A percentile compares a stretch with the other conserved stretches of the same genome.
These are phyloP conservation scores for Hydropsyche tenuis DNA, from an alignment of 1,140 invertebrate species.

Conservation along the genomic window DNA sequence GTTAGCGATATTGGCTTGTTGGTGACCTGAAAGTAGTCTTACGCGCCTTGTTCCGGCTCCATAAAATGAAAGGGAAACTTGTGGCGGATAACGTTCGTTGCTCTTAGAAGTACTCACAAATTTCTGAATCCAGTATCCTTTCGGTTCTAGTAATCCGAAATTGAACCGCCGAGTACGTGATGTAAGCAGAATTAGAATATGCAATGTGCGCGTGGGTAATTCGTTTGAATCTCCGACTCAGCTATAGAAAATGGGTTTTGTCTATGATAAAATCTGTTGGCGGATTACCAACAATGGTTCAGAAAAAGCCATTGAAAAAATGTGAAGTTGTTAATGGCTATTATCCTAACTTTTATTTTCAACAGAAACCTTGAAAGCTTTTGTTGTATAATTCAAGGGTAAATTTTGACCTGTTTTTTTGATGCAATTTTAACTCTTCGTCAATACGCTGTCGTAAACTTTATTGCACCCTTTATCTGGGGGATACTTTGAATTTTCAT, in stretches of 20 bases:
- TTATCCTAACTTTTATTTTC: conserved; percentile 18
- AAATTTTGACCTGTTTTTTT: not conserved
- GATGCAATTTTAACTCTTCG: not conserved
- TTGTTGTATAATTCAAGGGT: not conserved
- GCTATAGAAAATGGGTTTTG: too few relatives aligned
- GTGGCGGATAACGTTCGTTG: conserved; percentile 35
- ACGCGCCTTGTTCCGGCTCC: conserved; percentile 41
- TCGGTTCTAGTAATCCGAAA: too few relatives aligned
- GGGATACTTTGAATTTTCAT: conserved; percentile 3
- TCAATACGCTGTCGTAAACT: not conserved
- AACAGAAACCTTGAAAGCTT: conserved; percentile 6
- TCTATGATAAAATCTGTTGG: too few relatives aligned
- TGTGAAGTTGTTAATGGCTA: conserved; percentile 8
- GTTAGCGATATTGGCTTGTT: conserved; percentile 1
- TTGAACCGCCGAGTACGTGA: too few relatives aligned
- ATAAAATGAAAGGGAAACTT: conserved; percentile 42
- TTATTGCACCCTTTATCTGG: not conserved
- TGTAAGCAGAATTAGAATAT: too few relatives aligned
- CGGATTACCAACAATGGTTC: too few relatives aligned
- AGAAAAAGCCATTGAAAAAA: too few relatives aligned
- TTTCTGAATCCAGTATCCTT: too few relatives aligned
- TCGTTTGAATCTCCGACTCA: too few relatives aligned
- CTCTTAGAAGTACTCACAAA: conserved; percentile 14
- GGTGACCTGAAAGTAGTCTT: conserved; percentile 37
- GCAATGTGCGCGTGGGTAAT: too few relatives aligned